Conservation (phyloP, 2,797 vertebrate genomes). For the Naso thynnoides region DNA sequence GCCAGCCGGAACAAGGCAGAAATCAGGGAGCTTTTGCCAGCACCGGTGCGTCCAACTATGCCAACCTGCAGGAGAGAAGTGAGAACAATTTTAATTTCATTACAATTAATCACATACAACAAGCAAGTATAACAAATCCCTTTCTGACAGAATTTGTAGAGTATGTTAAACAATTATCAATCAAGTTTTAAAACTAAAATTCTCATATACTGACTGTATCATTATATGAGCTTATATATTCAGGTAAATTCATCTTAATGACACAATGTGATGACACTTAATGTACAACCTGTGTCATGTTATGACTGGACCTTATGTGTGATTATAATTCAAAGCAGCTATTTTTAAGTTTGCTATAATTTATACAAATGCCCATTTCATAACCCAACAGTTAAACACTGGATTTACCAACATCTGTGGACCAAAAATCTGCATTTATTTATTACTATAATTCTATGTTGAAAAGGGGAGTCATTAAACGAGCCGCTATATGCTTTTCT, state of each 20-base stretch:
- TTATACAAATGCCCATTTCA: too few relatives aligned
- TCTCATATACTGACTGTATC: background rate
- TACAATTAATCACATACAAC: slow-evolving; percentile 3
- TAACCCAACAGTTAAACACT: too few relatives aligned
- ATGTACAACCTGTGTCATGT: slow-evolving; percentile 3
- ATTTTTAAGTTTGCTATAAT: background rate
- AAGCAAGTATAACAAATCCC: background rate
- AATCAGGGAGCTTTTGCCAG: slow-evolving; percentile 96
- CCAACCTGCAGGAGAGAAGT: slow-evolving; percentile 86
- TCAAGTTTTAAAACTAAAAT: background rate
- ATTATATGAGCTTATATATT: background rate
- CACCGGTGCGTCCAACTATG: slow-evolving; percentile 95
- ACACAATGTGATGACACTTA: background rate
- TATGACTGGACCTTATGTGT: slow-evolving; percentile 12
- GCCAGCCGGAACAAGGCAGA: slow-evolving; percentile 94
- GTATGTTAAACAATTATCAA: background rate
- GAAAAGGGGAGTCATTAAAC: too few relatives aligned
- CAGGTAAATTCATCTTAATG: background rate
- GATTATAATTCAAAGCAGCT: background rate
- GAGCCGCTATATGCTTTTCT: too few relatives aligned
- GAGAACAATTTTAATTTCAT: slow-evolving; percentile 11
- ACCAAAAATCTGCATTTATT: too few relatives aligned
- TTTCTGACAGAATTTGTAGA: background rate
- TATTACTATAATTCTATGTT: too few relatives aligned
- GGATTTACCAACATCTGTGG: too few relatives aligned